Conservation (phyloP, 2,113 vertebrate species). For the Pampusana beccarii region DNA sequence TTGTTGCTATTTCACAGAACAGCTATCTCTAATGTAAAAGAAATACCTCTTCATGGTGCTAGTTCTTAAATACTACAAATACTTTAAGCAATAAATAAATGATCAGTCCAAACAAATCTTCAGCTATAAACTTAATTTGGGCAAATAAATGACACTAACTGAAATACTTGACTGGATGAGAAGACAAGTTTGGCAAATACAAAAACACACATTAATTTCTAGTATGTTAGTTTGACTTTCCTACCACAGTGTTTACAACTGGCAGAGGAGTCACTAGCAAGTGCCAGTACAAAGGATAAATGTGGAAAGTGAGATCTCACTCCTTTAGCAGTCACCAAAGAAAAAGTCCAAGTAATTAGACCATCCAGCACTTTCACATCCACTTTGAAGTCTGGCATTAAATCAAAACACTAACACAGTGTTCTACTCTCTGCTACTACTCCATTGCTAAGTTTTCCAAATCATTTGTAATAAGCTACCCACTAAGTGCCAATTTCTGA, state of each 20-base stretch:
- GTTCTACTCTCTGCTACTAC: conserved; percentile 45
- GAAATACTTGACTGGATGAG: conserved; percentile 45
- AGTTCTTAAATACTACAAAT: conserved; percentile 9
- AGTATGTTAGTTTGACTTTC: conserved; percentile 68
- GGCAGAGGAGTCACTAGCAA: conserved; percentile 59
- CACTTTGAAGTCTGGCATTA: conserved; percentile 56
- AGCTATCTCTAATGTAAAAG: neutral
- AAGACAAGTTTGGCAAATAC: conserved; percentile 67
- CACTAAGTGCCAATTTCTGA: conserved; percentile 48
- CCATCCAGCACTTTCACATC: conserved; percentile 46
- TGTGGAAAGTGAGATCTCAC: conserved; percentile 71
- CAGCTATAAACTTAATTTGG: conserved; percentile 27
- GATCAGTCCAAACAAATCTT: conserved; percentile 48
- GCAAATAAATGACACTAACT: conserved; percentile 36
- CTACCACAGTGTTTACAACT: conserved; percentile 74
- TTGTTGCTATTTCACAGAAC: neutral
- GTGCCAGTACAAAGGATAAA: conserved; percentile 68
- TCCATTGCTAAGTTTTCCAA: conserved; percentile 37
- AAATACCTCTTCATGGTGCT: neutral
- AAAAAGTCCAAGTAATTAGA: conserved; percentile 45
- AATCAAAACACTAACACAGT: conserved; percentile 49
- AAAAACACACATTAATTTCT: conserved; percentile 67
- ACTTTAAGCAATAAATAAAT: conserved; percentile 22
- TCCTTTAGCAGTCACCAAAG: conserved; percentile 21
- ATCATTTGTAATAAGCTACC: conserved; percentile 33